A percentile compares a stretch with the other conserved stretches of the same genome.
These are phyloP conservation scores for Percopsis transmontana DNA, from an alignment of 2,113 vertebrate genomes.

Conservation along the genomic window DNA sequence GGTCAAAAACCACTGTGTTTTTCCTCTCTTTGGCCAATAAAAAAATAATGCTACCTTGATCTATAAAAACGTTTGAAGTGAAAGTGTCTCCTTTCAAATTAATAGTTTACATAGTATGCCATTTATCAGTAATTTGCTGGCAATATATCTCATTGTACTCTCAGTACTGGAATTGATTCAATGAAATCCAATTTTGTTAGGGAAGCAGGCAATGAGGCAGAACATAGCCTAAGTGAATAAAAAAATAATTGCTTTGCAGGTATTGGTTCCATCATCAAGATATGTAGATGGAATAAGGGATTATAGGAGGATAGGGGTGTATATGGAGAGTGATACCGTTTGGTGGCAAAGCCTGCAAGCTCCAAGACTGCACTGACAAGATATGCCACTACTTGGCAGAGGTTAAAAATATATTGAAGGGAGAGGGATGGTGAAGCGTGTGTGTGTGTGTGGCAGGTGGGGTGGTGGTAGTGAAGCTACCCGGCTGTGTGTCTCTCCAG, in stretches of 20 bases:
- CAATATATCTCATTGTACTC: slow-evolving; percentile 15
- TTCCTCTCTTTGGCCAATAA: not conserved
- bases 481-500: too few relatives aligned
- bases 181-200: slow-evolving; percentile 24
- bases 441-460: slow-evolving; percentile 28
- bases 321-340: slow-evolving; percentile 31
- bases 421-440: slow-evolving; percentile 26
- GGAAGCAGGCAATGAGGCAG: slow-evolving; percentile 24
- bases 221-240: slow-evolving; percentile 25
- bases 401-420: not conserved
- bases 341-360: slow-evolving; percentile 33
- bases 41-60: slow-evolving; percentile 9
- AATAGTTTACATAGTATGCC: slow-evolving; percentile 30
- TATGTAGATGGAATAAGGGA: slow-evolving; percentile 24
- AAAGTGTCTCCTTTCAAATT: slow-evolving; percentile 25
- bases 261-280: slow-evolving; percentile 34
- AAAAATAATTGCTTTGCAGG: slow-evolving; percentile 48
- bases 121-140: slow-evolving; percentile 42
- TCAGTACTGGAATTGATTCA: slow-evolving; percentile 39
- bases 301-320: slow-evolving; percentile 6
- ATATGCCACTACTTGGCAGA: slow-evolving; percentile 54
- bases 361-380: slow-evolving; percentile 35
- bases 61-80: slow-evolving; percentile 14
- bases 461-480: too few relatives aligned
- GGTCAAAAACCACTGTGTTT: not conserved